Evolutionary conservation across 1,140 invertebrate species (phyloP), one percentile per base, ranked within the genome.

Genomic region (Cotesia chilonis): DNA sequence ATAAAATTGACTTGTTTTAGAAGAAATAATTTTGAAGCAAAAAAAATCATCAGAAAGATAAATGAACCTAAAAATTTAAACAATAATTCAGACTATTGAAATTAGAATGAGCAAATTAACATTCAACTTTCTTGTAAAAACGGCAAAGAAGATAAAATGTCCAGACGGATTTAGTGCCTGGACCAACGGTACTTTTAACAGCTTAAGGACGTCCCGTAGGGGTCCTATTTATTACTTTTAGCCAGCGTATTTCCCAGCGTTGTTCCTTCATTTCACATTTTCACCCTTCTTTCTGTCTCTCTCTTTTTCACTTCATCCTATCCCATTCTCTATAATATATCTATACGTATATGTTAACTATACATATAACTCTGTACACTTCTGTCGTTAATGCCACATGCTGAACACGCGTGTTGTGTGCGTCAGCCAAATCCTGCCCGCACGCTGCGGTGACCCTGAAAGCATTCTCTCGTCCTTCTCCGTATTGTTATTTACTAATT

Each of bases 401-500:
- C 57, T 59, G 57, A 59, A 59, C 57, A 59, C 57, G 20, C 57
- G 57, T 20, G 57, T 59, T 55, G 17, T 55, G 20, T 20, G 20
- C 57, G 20, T 59, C 57, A 59, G 7, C 57, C 20, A 59, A 59
- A 59, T 59, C 57, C 57, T 59, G 57, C 7, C 57, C 57, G 57
- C 57, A 59, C 57, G 57, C 57, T 59, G 57, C 57, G 57, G 57
- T 59, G 57, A 59, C 57, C 57, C 57, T 59, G 57, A 59, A 59
- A 59, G 57, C 57, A 59, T 59, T 59, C 57, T 20, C 57, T 59
- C 20, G 67, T 69, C 59, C 55, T 69, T 59, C 57, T 17, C 12
- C 52, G 14, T 59, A 12, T 14, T 54, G 54, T 69, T 37, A 37
- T 69, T 59, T 36, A 69, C 67, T 69, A 69, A 59, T 69, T 69